Conservation (phyloP, 2,888 invertebrate species). For the Drosophila meridionalis region DNA sequence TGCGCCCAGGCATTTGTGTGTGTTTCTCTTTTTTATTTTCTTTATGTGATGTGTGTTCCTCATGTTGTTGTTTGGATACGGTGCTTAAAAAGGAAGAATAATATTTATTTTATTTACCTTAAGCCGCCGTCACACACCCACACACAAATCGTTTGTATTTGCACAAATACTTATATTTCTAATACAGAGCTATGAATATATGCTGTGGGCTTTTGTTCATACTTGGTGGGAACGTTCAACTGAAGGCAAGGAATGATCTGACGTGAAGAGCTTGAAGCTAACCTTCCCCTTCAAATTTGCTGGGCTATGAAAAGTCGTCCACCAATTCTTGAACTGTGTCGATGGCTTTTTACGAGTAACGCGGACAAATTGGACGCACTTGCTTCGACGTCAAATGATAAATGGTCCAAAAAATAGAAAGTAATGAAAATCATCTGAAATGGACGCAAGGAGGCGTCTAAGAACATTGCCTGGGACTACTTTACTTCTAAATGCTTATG, state of each 20-base stretch:
- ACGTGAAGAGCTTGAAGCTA: neutral
- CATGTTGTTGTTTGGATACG: slow-evolving; percentile 37
- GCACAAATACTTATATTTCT: slow-evolving; percentile 5
- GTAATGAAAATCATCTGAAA: slow-evolving; percentile 31
- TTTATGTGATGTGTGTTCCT: slow-evolving; percentile 20
- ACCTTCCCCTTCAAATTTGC: slow-evolving; percentile 5
- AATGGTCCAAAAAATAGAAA: slow-evolving; percentile 27
- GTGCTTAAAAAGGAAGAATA: slow-evolving; percentile 51
- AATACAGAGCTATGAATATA: slow-evolving; percentile 12
- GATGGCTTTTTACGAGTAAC: slow-evolving; percentile 27
- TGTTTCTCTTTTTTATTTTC: slow-evolving; percentile 22
- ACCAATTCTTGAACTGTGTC: neutral
- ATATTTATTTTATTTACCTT: slow-evolving; percentile 68
- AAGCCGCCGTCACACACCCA: slow-evolving; percentile 11
- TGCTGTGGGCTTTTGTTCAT: slow-evolving; percentile 1
- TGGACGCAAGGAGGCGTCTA: neutral
- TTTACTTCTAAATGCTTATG: neutral
- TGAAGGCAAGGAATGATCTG: slow-evolving; percentile 13
- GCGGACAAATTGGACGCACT: slow-evolving; percentile 37
- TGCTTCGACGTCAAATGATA: slow-evolving; percentile 45
- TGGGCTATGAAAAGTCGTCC: slow-evolving; percentile 7
- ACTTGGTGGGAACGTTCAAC: slow-evolving; percentile 10
- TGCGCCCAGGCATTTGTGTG: slow-evolving; percentile 24
- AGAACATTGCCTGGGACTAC: neutral
- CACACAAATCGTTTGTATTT: slow-evolving; percentile 14